Evolutionary conservation across 1,140 invertebrate species (phyloP).

Genomic region (Phymastichus coffea): DNA sequence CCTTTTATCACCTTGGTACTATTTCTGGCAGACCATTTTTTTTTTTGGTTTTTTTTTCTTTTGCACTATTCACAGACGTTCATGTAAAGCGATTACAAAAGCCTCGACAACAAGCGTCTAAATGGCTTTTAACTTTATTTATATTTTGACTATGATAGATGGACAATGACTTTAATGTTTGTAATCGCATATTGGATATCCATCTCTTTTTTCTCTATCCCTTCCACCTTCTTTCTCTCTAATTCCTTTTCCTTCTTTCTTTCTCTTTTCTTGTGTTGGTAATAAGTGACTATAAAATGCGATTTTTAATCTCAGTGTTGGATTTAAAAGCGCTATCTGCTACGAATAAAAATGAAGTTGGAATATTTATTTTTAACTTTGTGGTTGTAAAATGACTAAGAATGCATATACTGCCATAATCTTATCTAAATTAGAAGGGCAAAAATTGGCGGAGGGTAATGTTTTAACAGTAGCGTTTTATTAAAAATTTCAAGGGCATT

Average conservation of each 20-base stretch:
- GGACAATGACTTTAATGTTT: background rate
- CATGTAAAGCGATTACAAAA: constrained; percentile 13
- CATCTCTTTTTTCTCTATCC: too few relatives aligned
- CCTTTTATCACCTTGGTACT: constrained; percentile 5
- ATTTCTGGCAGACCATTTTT: constrained; percentile 8
- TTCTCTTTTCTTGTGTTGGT: background rate
- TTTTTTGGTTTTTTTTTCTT: background rate
- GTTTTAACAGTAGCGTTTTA: background rate
- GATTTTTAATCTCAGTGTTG: background rate
- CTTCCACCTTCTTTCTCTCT: too few relatives aligned
- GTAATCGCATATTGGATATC: background rate
- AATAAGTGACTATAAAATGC: constrained; percentile 2
- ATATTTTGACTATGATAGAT: background rate
- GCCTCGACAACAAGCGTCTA: background rate
- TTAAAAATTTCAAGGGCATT: background rate
- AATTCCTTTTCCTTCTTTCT: too few relatives aligned
- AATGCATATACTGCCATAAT: background rate
- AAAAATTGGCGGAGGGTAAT: background rate
- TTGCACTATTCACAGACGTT: background rate
- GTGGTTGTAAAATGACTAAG: background rate
- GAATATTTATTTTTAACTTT: background rate
- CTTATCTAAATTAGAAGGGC: background rate
- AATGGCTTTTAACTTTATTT: background rate
- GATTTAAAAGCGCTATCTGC: too few relatives aligned
- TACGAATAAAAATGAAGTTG: too few relatives aligned